A percentile compares a stretch with the other conserved stretches of the same genome.
phyloP scores from a whole-genome alignment of 2,113 vertebrate species.

The Corvus hawaiiensis region DNA sequence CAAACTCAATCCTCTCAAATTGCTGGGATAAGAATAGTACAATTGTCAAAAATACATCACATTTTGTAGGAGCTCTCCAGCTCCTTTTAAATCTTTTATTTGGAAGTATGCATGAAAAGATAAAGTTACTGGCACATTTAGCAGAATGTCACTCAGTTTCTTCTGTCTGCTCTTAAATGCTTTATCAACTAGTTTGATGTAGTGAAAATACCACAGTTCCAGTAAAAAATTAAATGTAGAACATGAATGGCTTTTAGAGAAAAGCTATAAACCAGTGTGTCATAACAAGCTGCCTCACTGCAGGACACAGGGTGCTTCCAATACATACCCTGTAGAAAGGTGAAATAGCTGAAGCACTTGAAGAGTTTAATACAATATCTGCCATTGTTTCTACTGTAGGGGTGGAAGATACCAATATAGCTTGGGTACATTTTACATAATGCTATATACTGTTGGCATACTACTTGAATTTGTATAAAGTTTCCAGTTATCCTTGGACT shows the following conservation, averaged over 20 bases:
- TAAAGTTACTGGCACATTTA: background rate
- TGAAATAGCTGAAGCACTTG: background rate
- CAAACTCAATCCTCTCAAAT: background rate
- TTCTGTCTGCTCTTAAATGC: background rate
- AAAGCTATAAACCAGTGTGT: background rate
- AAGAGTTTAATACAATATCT: background rate
- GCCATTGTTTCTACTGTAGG: background rate
- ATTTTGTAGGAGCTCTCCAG: background rate
- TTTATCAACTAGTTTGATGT: background rate
- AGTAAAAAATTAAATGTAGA: background rate
- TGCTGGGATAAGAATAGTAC: background rate
- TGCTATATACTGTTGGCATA: background rate
- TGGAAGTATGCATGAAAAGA: background rate
- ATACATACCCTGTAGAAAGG: background rate
- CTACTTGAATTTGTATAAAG: background rate
- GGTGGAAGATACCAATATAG: background rate
- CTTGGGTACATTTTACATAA: background rate
- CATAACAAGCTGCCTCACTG: background rate
- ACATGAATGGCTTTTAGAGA: background rate
- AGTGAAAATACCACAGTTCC: background rate
- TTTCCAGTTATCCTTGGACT: background rate
- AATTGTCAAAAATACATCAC: background rate
- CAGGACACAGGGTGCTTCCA: background rate
- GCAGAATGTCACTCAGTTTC: background rate
- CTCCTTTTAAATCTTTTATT: background rate